Evolutionary conservation across 2,888 invertebrate genomes (phyloP), one percentile per base, ranked within the genome.

Genomic region (Eugnorisma glareosa): DNA sequence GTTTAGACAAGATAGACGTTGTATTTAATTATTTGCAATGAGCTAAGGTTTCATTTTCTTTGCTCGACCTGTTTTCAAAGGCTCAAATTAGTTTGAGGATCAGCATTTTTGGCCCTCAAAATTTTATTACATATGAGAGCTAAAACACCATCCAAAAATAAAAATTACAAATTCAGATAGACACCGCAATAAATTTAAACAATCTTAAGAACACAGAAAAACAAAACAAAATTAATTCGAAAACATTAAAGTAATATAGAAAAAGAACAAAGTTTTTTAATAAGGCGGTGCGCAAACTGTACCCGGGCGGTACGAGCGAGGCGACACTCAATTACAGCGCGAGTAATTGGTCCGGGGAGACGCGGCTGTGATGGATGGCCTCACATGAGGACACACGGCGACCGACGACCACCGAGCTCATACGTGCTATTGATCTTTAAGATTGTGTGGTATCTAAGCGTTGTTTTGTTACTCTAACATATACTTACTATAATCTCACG

Each of bases 301-400:
- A 43, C 37, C 54, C 54, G 43, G 11, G 74, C 67, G 79, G 45
- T 77, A 69, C 75, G 75, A 76, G 66, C 72, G 74, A 61, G 48
- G 79, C 85, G 85, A 84, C 86, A 85, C 86, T 85, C 85, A 81
- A 85, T 85, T 85, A 85, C 86, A 75, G 67, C 61, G 11, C 83
- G 59, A 77, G 85, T 85, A 83, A 85, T 85, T 86, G 86, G 73
- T 85, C 86, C 81, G 64, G n/a, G 13, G 83, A 73, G 85, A 83
- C 83, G 72, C 57, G 67, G 4, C 71, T 31, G 84, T 85, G 85
- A 85, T 85, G 86, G 86, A 85, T 85, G 73, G 67, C n/a, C 73
- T 31, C 79, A 72, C 67, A 73, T 73, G 71, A 63, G 67, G 37
- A 35, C 81, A 67, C 64, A 40, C 67, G 54, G 70, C 59, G 24